These are phyloP conservation scores for Acronicta alni DNA, from an alignment of 2,888 invertebrate species.

Conservation along the genomic window DNA sequence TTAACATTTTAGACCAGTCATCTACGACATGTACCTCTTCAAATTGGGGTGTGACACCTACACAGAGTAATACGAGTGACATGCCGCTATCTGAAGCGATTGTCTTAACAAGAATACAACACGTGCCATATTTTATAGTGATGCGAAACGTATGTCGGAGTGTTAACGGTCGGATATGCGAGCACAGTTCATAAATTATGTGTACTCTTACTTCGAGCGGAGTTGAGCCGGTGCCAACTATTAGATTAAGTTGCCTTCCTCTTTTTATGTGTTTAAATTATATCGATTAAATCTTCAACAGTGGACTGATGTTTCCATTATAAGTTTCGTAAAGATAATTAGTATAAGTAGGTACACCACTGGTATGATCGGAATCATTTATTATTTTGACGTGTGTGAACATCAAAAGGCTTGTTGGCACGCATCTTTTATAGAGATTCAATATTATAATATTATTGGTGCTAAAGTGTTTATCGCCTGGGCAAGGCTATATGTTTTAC, in stretches of 20 bases:
- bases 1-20: no score
- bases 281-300: background rate
- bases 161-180: background rate
- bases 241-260: background rate
- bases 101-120: background rate
- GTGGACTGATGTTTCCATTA: background rate
- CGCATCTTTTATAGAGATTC: background rate
- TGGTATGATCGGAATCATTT: no score
- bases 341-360: background rate
- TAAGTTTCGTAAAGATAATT: no score
- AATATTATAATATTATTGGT: background rate
- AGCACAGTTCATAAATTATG: background rate
- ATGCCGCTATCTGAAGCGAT: background rate
- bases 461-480: background rate
- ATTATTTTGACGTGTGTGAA: background rate
- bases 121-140: background rate
- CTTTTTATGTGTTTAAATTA: constrained; percentile 1
- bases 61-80: background rate
- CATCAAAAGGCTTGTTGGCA: background rate
- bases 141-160: background rate
- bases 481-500: background rate
- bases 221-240: background rate
- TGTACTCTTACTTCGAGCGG: background rate
- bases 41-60: no score
- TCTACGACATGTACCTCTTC: no score